A percentile compares a stretch with the other conserved stretches of the same genome.
Conservation (phyloP, 2,113 vertebrate species). For the Leucopsar rothschildi region DNA sequence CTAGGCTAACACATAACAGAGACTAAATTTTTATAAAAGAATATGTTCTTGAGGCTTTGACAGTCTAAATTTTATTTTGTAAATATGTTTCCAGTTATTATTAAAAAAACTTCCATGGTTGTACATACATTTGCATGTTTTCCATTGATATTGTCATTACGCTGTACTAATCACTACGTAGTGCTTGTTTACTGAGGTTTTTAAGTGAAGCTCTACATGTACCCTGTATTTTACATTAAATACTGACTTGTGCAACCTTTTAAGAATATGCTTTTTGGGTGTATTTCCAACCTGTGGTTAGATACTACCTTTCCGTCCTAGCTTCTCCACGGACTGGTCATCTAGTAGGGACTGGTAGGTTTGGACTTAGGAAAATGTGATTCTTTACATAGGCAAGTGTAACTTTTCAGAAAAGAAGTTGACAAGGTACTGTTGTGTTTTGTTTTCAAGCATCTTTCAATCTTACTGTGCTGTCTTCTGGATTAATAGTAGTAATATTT, state of each 20-base stretch:
- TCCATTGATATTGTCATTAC: neutral
- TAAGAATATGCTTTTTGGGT: neutral
- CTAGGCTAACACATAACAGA: neutral
- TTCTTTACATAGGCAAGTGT: neutral
- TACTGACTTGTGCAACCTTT: neutral
- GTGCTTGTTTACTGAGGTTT: neutral
- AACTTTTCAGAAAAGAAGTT: neutral
- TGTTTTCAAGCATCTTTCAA: neutral
- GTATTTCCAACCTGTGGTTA: neutral
- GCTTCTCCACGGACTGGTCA: neutral
- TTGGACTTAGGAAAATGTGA: neutral
- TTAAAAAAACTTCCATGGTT: neutral
- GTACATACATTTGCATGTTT: neutral
- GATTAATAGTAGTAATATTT: neutral
- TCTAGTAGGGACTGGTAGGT: neutral
- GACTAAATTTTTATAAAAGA: neutral
- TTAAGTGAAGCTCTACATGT: neutral
- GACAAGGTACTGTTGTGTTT: neutral
- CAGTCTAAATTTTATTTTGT: neutral
- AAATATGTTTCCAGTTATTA: neutral
- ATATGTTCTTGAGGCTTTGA: neutral
- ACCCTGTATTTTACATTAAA: neutral
- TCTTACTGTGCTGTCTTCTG: neutral
- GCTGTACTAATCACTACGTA: neutral
- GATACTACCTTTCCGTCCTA: neutral